Evolutionary conservation across 2,113 vertebrate species (phyloP).

Genomic region (Pampusana beccarii): DNA sequence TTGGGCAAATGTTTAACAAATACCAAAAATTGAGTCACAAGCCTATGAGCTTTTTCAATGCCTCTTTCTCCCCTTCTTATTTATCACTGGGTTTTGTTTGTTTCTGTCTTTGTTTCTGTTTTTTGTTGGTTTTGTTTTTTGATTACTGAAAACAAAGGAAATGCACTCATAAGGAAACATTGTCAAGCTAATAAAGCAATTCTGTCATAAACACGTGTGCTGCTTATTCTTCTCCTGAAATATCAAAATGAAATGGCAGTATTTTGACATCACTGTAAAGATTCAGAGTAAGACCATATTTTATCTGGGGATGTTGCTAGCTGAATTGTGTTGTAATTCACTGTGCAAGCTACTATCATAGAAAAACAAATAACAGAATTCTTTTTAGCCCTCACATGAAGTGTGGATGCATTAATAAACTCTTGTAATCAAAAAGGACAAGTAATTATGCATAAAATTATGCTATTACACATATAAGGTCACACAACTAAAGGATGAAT

Average conservation of each 20-base stretch:
- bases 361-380: constrained; percentile 7
- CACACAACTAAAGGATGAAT: neutral
- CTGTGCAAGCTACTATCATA: neutral
- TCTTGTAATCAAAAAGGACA: constrained; percentile 60
- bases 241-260: neutral
- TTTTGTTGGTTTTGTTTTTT: neutral
- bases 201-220: neutral
- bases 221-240: neutral
- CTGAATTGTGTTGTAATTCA: neutral
- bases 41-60: neutral
- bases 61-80: neutral
- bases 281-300: neutral
- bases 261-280: neutral
- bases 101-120: no score
- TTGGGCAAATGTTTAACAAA: neutral
- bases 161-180: neutral
- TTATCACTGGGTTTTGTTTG: neutral
- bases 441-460: constrained; percentile 59
- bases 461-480: neutral
- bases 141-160: neutral
- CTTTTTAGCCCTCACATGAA: constrained; percentile 28
- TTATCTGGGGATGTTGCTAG: neutral
- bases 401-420: constrained; percentile 31
- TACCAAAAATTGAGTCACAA: neutral
- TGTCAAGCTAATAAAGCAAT: neutral